phyloP scores from a whole-genome alignment of 2,888 invertebrate genomes.

The Amphipyra tragopoginis region DNA sequence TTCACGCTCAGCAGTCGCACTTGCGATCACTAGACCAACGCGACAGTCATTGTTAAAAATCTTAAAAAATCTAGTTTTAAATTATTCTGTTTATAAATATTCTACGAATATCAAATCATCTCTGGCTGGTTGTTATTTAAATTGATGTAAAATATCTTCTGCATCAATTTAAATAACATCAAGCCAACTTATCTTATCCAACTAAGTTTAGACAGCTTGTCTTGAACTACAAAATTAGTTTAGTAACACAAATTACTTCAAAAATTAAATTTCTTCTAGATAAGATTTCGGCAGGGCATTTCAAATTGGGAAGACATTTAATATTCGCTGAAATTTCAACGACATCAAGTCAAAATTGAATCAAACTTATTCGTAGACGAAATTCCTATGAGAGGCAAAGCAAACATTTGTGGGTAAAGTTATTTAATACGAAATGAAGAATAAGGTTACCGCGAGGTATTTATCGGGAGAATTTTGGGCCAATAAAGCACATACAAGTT shows the following conservation, averaged over 20 bases:
- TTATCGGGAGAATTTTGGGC: constrained; percentile 61
- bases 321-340: constrained; percentile 27
- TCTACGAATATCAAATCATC: constrained; percentile 10
- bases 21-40: background rate
- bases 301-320: constrained; percentile 31
- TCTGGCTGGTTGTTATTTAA: constrained; percentile 31
- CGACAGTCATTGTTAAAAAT: no score
- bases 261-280: constrained; percentile 35
- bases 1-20: no score
- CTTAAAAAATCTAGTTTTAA: no score
- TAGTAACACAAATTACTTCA: constrained; percentile 34
- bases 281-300: constrained; percentile 24
- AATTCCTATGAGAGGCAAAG: constrained; percentile 41
- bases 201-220: constrained; percentile 32
- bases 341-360: constrained; percentile 25
- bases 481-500: constrained; percentile 51
- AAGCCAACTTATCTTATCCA: constrained; percentile 34
- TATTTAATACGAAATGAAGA: constrained; percentile 53
- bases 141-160: constrained; percentile 8
- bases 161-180: constrained; percentile 1
- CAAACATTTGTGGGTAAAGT: constrained; percentile 50
- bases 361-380: constrained; percentile 38
- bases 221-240: constrained; percentile 43
- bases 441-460: constrained; percentile 53
- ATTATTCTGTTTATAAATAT: constrained; percentile 16